Conservation (phyloP, 1,140 invertebrate species). For the Saccostrea echinata region DNA sequence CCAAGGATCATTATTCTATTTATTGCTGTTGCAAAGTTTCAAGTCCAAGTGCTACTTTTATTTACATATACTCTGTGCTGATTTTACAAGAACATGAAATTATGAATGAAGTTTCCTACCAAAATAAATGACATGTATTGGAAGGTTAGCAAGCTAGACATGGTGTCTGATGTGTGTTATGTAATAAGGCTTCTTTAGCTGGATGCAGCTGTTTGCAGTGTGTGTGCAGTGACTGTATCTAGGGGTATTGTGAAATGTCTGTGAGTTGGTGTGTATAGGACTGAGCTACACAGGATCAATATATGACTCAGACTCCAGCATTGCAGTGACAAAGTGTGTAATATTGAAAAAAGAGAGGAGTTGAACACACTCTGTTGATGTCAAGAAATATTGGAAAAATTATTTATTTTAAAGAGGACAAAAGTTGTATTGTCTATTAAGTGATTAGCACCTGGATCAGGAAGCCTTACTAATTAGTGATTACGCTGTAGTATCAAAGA, state of each 20-base stretch:
- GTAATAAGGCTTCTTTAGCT: neutral
- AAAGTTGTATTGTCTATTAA: neutral
- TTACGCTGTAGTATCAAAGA: neutral
- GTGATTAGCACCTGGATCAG: neutral
- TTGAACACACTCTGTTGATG: neutral
- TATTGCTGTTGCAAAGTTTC: no score
- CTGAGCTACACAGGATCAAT: neutral
- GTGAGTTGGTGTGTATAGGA: constrained; percentile 10
- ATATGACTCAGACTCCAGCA: constrained; percentile 12
- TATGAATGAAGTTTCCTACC: no score
- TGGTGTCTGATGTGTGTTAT: neutral
- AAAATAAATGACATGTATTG: no score
- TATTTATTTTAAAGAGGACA: neutral
- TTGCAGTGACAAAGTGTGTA: neutral
- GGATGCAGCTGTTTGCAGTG: neutral
- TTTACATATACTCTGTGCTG: no score
- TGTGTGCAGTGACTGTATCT: neutral
- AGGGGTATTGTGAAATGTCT: neutral
- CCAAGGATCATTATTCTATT: no score
- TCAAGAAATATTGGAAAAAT: neutral
- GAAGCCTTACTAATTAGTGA: neutral
- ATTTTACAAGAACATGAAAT: no score
- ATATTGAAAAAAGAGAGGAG: neutral
- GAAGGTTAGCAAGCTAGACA: no score
- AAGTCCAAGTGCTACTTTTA: no score